phyloP scores from a whole-genome alignment of 2,888 invertebrate species.

The Drosophila nigricruria region DNA sequence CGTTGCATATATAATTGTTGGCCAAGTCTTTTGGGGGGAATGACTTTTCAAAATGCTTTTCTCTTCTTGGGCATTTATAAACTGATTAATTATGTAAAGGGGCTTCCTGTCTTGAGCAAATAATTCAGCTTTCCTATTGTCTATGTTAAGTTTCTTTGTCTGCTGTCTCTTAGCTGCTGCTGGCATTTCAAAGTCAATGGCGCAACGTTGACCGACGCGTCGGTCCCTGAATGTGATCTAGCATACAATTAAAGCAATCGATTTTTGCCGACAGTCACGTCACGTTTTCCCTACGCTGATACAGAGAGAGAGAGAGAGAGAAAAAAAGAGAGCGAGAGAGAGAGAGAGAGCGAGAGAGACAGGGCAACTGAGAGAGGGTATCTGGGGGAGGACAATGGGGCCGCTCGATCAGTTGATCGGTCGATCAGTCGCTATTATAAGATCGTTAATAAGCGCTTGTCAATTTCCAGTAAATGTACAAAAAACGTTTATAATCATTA shows the following conservation, averaged over 20 bases:
- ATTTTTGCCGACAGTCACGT: constrained; percentile 67
- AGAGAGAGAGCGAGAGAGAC: neutral
- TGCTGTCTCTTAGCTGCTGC: constrained; percentile 42
- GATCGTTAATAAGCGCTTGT: constrained; percentile 83
- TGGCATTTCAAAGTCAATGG: constrained; percentile 61
- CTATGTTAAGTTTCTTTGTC: constrained; percentile 43
- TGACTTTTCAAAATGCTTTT: constrained; percentile 32
- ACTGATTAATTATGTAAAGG: constrained; percentile 76
- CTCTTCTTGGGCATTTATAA: constrained; percentile 56
- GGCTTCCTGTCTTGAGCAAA: constrained; percentile 82
- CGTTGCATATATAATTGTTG: constrained; percentile 19
- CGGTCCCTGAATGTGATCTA: constrained; percentile 34
- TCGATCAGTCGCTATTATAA: constrained; percentile 76
- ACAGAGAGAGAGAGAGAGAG: neutral
- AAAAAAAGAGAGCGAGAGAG: constrained; percentile 1
- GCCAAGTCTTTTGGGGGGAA: constrained; percentile 18
- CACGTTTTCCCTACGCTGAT: constrained; percentile 50
- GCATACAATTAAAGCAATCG: constrained; percentile 32
- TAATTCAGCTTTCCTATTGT: constrained; percentile 60
- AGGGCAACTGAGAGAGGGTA: neutral
- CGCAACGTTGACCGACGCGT: constrained; percentile 17
- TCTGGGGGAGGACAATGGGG: constrained; percentile 56
- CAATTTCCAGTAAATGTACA: constrained; percentile 77
- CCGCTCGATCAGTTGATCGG: constrained; percentile 65
- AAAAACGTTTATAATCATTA: constrained; percentile 80